Conservation (phyloP, 2,113 vertebrate genomes). For the Trachemys scripta region DNA sequence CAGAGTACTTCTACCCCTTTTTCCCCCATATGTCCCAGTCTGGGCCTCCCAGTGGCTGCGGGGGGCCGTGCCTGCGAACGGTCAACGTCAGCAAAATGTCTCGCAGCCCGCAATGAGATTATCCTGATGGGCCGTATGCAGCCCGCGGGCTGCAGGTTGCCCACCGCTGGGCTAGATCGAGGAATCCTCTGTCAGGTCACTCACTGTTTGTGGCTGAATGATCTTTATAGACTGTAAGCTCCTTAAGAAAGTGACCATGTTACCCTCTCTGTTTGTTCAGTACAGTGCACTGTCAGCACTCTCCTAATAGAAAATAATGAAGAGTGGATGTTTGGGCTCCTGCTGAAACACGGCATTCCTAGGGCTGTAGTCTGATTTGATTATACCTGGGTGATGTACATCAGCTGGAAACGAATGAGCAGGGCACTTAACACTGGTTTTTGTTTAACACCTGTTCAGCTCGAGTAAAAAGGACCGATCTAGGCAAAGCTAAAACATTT, state of each 20-base stretch:
- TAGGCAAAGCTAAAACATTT: constrained; percentile 92
- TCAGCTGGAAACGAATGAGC: not conserved
- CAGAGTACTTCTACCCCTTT: not conserved
- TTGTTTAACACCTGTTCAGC: constrained; percentile 72
- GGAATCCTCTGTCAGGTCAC: not conserved
- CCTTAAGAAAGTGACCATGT: not conserved
- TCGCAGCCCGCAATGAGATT: no score
- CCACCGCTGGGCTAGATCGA: not conserved
- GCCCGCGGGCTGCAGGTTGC: no score
- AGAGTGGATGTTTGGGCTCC: no score
- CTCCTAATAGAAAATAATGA: not conserved
- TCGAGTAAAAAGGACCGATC: constrained; percentile 90
- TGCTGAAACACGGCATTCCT: not conserved
- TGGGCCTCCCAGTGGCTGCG: not conserved
- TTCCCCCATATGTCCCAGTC: not conserved
- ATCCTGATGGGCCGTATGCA: no score
- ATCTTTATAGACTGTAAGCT: not conserved
- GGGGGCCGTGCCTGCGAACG: no score
- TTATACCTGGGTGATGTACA: not conserved
- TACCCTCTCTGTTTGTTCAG: no score
- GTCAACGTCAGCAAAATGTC: no score
- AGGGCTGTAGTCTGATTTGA: not conserved
- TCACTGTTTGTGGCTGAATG: not conserved
- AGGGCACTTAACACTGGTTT: not conserved
- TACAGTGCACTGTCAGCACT: not conserved